Conservation (phyloP, 2,888 invertebrate genomes). For the Asteroscopus sphinx region DNA sequence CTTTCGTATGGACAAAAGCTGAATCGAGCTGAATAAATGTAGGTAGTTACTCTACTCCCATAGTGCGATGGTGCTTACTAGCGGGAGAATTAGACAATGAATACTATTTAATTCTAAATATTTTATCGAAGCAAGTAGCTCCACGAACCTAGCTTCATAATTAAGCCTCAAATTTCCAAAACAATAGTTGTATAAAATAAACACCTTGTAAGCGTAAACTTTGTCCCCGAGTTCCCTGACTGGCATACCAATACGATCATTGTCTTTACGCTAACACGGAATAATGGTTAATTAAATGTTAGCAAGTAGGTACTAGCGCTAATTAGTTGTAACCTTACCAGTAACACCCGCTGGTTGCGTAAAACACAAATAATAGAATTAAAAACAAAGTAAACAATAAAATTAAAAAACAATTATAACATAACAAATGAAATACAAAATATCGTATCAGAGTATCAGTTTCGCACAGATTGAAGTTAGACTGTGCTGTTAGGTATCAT, state of each 20-base stretch:
- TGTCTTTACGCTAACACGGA: constrained; percentile 50
- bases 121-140: no score
- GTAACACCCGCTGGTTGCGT: constrained; percentile 61
- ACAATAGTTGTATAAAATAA: constrained; percentile 26
- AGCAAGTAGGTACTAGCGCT: constrained; percentile 40
- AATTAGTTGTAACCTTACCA: constrained; percentile 63
- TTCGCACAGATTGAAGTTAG: no score
- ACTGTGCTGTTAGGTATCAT: no score
- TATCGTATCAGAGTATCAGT: no score
- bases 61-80: no score
- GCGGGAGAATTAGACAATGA: no score
- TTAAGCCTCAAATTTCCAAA: neutral
- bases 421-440: neutral
- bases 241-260: constrained; percentile 18
- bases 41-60: no score
- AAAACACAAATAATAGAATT: constrained; percentile 32
- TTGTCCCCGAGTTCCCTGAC: constrained; percentile 47
- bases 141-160: no score
- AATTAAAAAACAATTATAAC: no score
- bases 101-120: no score
- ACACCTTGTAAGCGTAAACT: constrained; percentile 18
- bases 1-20: no score
- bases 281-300: constrained; percentile 51
- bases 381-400: constrained; percentile 14
- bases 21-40: no score